phyloP scores from a whole-genome alignment of 2,113 vertebrate genomes.

The Urocitellus parryii region DNA sequence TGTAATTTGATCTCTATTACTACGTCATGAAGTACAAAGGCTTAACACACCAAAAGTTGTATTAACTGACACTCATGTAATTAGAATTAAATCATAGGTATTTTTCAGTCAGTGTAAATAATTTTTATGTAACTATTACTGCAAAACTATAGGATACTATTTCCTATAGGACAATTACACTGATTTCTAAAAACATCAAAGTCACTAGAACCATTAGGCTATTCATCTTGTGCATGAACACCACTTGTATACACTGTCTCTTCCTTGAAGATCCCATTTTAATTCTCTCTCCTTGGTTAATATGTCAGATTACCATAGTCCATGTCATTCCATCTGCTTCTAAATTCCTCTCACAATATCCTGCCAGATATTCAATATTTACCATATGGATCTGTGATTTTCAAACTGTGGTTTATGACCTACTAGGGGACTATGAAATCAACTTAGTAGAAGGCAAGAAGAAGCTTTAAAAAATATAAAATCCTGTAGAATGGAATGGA shows the following conservation, averaged over 20 bases:
- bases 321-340: not conserved
- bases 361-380: conserved; percentile 31
- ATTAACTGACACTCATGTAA: conserved; percentile 11
- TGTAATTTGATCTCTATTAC: not conserved
- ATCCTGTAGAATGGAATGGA: not conserved
- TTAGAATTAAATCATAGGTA: conserved; percentile 18
- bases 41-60: not conserved
- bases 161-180: not conserved
- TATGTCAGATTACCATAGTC: not conserved
- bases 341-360: not conserved
- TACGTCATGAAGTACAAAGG: not conserved
- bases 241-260: no score
- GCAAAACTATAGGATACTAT: not conserved
- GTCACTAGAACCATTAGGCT: not conserved
- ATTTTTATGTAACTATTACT: not conserved
- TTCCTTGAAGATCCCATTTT: not conserved
- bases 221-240: not conserved
- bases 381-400: not conserved
- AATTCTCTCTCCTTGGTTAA: not conserved
- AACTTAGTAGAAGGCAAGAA: not conserved
- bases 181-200: conserved; percentile 14
- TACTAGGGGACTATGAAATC: not conserved
- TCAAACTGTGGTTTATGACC: not conserved
- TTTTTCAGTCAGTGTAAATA: conserved; percentile 23
- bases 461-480: not conserved